Evolutionary conservation across 2,113 vertebrate species (phyloP), one percentile per base, ranked within the genome.

Genomic region (Nyctereutes procyonoides): DNA sequence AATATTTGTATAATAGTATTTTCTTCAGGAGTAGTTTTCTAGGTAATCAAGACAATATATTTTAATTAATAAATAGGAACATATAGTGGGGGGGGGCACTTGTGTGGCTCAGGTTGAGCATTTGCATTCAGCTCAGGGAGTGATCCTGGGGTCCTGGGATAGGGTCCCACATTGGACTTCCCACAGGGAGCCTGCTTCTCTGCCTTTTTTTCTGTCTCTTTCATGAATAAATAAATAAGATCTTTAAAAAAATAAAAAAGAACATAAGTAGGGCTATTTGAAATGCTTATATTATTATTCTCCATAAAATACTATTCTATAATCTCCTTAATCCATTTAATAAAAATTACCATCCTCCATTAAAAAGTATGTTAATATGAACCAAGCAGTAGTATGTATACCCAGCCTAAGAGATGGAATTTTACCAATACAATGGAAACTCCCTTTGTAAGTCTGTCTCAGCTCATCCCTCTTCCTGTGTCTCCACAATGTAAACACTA

Each of bases 61-160:
- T 96, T 93, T 94, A 60, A 26, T 77, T 89, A 89, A 88, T 92
- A 62, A 63, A 38, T 92, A 67, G 85, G 67, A 80, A 92, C 71
- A 79, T 30, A 94, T 43, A 43, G 43, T 43, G 43, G 1, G 7
- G 43, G 43, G 43, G 43, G 43, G 43, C 43, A 43, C 43, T 43
- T 43, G 43, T 43, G 43, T 43, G 43, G 43, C 43, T 43, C 43
- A 43, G 43, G 43, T 43, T 43, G 43, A 43, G 43, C 43, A 43
- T 8, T 43, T 43, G 43, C 43, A 43, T 43, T 43, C 43, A 43
- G 43, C 43, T 43, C 43, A 43, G 43, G 43, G 7, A 43, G 43
- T 43, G 43, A 43, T 43, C 43, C 43, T 43, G 6, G 43, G 43
- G 43, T 43, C 43, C 43, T 43, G 43, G 43, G 43, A 43, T 43